Base-by-base conservation (phyloP, 1,140 invertebrate genomes). In the Pissodes strobi region DNA sequence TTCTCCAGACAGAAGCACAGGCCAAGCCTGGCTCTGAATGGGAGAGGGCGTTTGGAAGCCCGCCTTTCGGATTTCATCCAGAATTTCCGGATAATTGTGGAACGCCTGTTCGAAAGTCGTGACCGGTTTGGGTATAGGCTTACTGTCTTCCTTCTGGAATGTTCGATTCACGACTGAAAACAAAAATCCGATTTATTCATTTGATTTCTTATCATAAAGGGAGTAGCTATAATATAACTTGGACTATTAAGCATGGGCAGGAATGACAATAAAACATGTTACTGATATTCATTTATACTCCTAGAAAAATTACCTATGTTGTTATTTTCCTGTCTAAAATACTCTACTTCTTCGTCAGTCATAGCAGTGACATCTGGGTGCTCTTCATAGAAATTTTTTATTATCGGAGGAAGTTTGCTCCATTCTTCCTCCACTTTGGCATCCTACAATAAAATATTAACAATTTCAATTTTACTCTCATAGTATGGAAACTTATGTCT, bases 21-120 rank as follows among this genome's bases (percentile, higher is more conserved):
- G 94, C 94, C 94, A 97, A 0, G 90, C 88, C 79, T 96, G 94
- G 66, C 85, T 83, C 72, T 93, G 95, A 76, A 98, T 97, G 1
- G 95, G 95, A 10, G 93, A 93, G 1, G 95, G 95, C 62, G 82
- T 81, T 52, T 81, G 76, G 79, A 98, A 98, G 0, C 87, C 88
- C 75, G 93, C 88, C 59, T 92, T 90, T 37, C 84, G 75, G 51
- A 98, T 94, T 79, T 94, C 89, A 9, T 83, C 80, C 18, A 94
- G 72, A 34, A 98, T 87, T 72, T 95, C 92, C 21, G 90, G 92
- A 81, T 90, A 94, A 64, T 87, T 71, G 57, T 84, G 74, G 69
- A 95, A 97, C 39, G 91, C 92, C 73, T 97, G 89, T 67, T 92
- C 86, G 81, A 97, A 97, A 17, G 84, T 90, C 68, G 78, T 72